These are phyloP conservation scores for Xerus rutilus DNA, from an alignment of 2,797 vertebrate genomes.

Conservation along the genomic window DNA sequence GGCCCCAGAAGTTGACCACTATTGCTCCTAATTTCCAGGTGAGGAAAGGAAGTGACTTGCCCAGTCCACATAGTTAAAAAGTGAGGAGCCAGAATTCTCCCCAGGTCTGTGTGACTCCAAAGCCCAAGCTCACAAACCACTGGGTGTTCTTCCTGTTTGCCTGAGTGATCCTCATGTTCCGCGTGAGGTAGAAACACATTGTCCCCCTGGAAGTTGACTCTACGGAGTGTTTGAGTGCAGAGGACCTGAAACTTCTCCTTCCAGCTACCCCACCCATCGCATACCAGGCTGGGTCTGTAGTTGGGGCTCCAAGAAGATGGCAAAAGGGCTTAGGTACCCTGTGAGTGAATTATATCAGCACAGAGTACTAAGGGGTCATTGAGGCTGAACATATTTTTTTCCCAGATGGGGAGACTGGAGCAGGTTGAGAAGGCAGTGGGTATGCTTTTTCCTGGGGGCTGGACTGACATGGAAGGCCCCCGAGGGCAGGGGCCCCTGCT, in stretches of 20 bases:
- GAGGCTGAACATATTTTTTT: not conserved
- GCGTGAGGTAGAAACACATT: not conserved
- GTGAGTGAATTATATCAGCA: not conserved
- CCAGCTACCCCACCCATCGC: not conserved
- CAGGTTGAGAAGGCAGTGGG: not conserved
- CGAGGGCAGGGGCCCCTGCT: not conserved
- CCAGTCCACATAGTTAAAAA: not conserved
- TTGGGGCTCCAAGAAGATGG: not conserved
- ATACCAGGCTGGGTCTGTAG: not conserved
- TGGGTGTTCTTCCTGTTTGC: not conserved
- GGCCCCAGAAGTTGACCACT: not conserved
- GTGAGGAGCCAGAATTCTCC: constrained; percentile 7
- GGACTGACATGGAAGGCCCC: not conserved
- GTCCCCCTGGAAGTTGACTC: not conserved
- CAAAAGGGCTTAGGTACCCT: not conserved
- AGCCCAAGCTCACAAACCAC: not conserved
- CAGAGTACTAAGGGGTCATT: not conserved
- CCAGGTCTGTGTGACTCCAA: not conserved
- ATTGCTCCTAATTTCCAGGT: not conserved
- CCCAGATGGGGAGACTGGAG: constrained; percentile 27
- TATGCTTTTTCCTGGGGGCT: not conserved
- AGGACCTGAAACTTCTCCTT: not conserved
- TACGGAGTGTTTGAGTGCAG: not conserved
- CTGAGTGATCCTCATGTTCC: not conserved
- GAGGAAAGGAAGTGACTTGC: constrained; percentile 5